phyloP scores from a whole-genome alignment of 2,888 invertebrate genomes.

The Therioaphis trifolii region DNA sequence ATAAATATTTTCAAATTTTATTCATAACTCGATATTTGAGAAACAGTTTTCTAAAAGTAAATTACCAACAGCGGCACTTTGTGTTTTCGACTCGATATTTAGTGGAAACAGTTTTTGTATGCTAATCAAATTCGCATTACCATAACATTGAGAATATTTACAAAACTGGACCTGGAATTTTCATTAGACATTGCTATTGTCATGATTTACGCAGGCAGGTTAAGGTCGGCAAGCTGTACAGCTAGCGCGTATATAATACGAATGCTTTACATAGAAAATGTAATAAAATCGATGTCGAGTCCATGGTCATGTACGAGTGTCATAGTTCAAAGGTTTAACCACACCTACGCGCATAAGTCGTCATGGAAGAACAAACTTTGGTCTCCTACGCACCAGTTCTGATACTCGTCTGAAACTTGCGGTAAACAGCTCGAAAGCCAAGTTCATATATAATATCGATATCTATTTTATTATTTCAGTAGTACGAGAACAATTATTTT shows the following conservation, averaged over 20 bases:
- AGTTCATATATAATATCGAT: conserved; percentile 20
- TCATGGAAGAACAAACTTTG: conserved; percentile 37
- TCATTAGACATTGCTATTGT: conserved; percentile 23
- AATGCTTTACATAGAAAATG: conserved; percentile 31
- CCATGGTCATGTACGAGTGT: conserved; percentile 47
- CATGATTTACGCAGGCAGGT: conserved; percentile 42
- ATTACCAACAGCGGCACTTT: too few relatives aligned
- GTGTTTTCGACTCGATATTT: too few relatives aligned
- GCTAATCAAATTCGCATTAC: not conserved
- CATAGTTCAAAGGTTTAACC: conserved; percentile 57
- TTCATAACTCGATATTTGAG: too few relatives aligned
- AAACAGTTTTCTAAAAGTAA: too few relatives aligned
- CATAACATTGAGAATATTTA: conserved; percentile 8
- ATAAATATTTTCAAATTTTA: too few relatives aligned
- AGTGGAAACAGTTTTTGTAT: not conserved
- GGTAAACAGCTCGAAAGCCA: conserved; percentile 22
- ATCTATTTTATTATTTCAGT: not conserved
- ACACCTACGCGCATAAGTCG: conserved; percentile 33
- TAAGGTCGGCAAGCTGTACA: conserved; percentile 52
- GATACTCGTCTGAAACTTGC: conserved; percentile 31
- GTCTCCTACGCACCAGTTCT: not conserved
- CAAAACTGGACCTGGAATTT: conserved; percentile 23
- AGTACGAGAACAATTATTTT: conserved; percentile 44
- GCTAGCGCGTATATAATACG: not conserved
- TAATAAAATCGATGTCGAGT: conserved; percentile 48